Percentiles rank a stretch among this genome's conserved stretches.
Evolutionary conservation across 1,140 invertebrate species (phyloP).

Genomic region (Leptopilina clavipes): DNA sequence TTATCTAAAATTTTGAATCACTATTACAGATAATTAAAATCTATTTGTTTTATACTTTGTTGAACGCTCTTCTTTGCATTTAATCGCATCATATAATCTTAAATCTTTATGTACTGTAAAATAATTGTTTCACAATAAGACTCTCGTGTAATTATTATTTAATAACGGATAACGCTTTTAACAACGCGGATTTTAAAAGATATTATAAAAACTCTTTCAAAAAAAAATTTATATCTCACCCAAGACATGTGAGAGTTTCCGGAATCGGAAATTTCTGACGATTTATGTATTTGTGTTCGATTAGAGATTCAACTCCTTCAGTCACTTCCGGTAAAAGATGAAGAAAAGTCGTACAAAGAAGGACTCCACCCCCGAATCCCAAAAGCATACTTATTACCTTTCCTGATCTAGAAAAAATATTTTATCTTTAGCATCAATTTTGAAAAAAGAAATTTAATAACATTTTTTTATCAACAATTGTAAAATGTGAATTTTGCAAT

Average conservation of each 20-base stretch:
- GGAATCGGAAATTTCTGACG: slow-evolving; percentile 80
- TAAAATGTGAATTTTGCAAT: too few species aligned
- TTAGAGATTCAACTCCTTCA: slow-evolving; percentile 79
- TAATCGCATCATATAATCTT: neutral
- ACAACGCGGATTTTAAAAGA: too few species aligned
- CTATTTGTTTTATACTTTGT: slow-evolving; percentile 2
- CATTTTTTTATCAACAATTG: too few species aligned
- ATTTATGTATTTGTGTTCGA: slow-evolving; percentile 71
- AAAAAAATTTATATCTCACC: slow-evolving; percentile 55
- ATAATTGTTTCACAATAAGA: neutral
- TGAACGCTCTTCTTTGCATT: neutral
- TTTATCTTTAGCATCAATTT: too few species aligned
- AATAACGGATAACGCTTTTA: neutral
- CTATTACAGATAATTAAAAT: neutral
- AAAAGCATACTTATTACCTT: slow-evolving; percentile 79
- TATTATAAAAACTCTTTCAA: too few species aligned
- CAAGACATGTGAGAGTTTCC: slow-evolving; percentile 82
- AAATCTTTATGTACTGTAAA: neutral
- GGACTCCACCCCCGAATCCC: slow-evolving; percentile 92
- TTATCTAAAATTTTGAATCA: slow-evolving; percentile 1
- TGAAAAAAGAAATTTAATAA: too few species aligned
- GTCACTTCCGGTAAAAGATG: slow-evolving; percentile 93
- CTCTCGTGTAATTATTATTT: neutral
- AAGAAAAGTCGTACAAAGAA: slow-evolving; percentile 91
- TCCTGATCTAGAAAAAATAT: slow-evolving; percentile 64